Percentiles rank a stretch among this genome's conserved stretches.
Evolutionary conservation across 1,140 invertebrate species (phyloP).

Genomic region (Drosophila prosaltans): DNA sequence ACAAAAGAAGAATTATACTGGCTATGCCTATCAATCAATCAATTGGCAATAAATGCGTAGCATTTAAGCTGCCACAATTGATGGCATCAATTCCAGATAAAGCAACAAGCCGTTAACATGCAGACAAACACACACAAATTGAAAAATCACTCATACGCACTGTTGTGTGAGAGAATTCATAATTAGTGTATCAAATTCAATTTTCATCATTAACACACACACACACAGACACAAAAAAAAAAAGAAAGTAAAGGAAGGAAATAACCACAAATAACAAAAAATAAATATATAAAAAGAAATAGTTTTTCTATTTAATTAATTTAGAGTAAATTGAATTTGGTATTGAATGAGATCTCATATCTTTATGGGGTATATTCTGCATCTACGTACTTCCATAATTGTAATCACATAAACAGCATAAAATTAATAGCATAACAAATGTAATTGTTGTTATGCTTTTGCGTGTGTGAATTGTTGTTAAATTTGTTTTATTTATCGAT

Average conservation of each 20-base stretch:
- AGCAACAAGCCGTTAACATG: background rate
- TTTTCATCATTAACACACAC: constrained; percentile 24
- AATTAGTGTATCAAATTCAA: constrained; percentile 18
- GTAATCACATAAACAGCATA: constrained; percentile 77
- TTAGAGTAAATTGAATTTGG: background rate
- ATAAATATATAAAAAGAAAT: constrained; percentile 9
- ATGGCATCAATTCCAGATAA: background rate
- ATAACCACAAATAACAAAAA: constrained; percentile 3
- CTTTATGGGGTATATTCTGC: no score
- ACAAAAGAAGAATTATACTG: background rate
- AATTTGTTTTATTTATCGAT: constrained; percentile 52
- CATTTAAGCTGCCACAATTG: background rate
- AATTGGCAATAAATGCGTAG: background rate
- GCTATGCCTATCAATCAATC: background rate
- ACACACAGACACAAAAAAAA: constrained; percentile 12
- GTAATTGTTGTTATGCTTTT: constrained; percentile 60
- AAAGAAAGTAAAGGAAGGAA: constrained; percentile 13
- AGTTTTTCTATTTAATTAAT: background rate
- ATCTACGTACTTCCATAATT: constrained; percentile 71
- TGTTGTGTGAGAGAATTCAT: constrained; percentile 12
- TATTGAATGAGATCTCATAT: background rate
- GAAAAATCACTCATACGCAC: constrained; percentile 43
- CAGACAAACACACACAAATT: background rate
- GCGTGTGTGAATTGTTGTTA: constrained; percentile 55
- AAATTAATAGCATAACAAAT: constrained; percentile 69